Evolutionary conservation across 92 coral and sea anemone genomes (phyloP), one percentile per base, ranked within the genome.

Genomic region (Siderastrea siderea): DNA sequence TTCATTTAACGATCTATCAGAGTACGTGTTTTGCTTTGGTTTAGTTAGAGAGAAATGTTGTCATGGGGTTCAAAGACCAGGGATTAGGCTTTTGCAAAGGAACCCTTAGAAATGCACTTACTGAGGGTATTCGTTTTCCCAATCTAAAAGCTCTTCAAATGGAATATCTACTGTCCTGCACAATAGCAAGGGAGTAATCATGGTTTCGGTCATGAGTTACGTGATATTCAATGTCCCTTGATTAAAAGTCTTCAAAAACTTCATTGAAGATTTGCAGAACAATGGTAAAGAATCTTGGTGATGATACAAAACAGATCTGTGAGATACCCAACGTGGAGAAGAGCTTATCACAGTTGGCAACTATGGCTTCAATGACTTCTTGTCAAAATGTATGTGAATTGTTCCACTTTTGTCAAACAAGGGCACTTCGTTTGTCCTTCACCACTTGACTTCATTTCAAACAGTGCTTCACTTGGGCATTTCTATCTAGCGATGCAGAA

Each of bases 331-430:
- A 6, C 16, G n/a, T 45, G n/a, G 52, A 45, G 75, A 70, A 70
- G 15, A 70, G 53, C 53, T 47, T 45, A 45, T 70, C 53, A 4
- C 75, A 47, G 52, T 70, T 70, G 52, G 53, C 16, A 7, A 70
- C 75, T 45, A 46, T 47, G 51, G 75, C 13, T n/a, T 70, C 75
- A 8, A 70, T 70, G 16, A 70, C 75, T 70, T 70, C 17, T 3
- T 70, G 5, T 17, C 17, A 45, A 6, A 47, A 70, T 12, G 53
- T 53, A 70, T 70, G 75, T 45, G 75, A 70, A 70, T 70, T 44
- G 75, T 47, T 6, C 75, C 75, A 70, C 52, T 70, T 45, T 70
- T 46, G 2, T 70, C 75, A 47, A 70, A 70, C 53, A 70, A n/a
- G 7, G 52, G 45, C 6, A 70, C 75, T 47, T 70, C 6, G 75